Evolutionary conservation across 2,888 invertebrate species (phyloP).

Genomic region (Oegoconia quadripuncta): DNA sequence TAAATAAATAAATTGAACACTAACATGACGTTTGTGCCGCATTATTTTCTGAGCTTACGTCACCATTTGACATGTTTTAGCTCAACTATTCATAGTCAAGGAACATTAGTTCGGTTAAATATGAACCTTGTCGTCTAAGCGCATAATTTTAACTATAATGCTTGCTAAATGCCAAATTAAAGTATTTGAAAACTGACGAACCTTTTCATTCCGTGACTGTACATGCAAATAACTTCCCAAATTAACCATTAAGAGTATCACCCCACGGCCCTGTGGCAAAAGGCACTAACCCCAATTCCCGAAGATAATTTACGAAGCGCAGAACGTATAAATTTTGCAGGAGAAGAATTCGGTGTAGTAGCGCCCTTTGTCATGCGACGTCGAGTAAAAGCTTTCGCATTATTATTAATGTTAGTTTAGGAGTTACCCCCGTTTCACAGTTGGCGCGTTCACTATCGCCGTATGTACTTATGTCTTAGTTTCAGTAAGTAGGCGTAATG

Average conservation of each 20-base stretch:
- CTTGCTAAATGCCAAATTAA: no score
- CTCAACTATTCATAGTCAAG: no score
- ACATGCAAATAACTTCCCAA: conserved; percentile 17
- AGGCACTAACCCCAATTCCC: conserved; percentile 17
- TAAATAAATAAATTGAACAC: no score
- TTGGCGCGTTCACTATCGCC: not conserved
- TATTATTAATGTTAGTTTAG: conserved; percentile 30
- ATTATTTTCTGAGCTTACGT: no score
- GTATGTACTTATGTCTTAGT: not conserved
- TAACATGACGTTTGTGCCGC: no score
- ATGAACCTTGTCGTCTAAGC: no score
- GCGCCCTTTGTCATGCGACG: conserved; percentile 27
- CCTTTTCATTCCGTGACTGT: no score
- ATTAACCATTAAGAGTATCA: conserved; percentile 6
- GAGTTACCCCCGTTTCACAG: conserved; percentile 16
- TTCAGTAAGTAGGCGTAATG: no score
- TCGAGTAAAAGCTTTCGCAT: conserved; percentile 29
- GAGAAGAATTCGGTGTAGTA: conserved; percentile 26
- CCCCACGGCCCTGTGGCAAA: conserved; percentile 9
- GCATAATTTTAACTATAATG: no score
- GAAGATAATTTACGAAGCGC: conserved; percentile 23
- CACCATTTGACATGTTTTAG: no score
- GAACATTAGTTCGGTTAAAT: no score
- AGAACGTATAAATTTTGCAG: conserved; percentile 26
- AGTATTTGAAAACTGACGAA: no score